Evolutionary conservation across 2,113 vertebrate species (phyloP), one percentile per base, ranked within the genome.

Genomic region (Hymenochirus boettgeri): DNA sequence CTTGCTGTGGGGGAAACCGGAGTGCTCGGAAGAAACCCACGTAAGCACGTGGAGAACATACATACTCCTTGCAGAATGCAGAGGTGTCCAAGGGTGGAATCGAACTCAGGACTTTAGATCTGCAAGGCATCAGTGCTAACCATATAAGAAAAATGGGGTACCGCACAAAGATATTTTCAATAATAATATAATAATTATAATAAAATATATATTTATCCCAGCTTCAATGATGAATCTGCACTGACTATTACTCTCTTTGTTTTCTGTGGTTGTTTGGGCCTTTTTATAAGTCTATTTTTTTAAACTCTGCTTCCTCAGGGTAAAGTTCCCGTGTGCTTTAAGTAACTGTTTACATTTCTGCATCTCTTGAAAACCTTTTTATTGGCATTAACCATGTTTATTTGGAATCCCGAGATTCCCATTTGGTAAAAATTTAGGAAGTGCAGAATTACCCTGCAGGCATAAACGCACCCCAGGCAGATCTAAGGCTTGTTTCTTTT

Each of bases 361-460:
- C 64, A 67, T 59, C 56, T 52, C 64, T 59, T 15, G 47, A 59
- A 67, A 59, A 76, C 72, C 79, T 1, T 73, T 86, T 86, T 84
- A 84, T 75, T 69, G 58, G 74, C 75, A 75, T 76, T 73, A 75
- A 73, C 75, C 63, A 71, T 80, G 77, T 88, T 86, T 83, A 83
- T 74, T 82, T 83, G 72, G 78, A 80, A 77, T 76, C 70, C 71
- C 27, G 50, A 72, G 57, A 42, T 75, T 71, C 79, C 74, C 78
- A 67, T 58, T 70, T 80, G 70, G 74, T 77, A 76, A 85, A 59
- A 84, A 85, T 83, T 78, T 80, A 83, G 82, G 62, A 82, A 77
- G 73, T 74, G 61, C 64, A 79, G 62, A 79, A 81, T 73, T 73
- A 71, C 51, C 26, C 71, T 39, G 56, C 72, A 77, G 76, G 74